phyloP scores from a whole-genome alignment of 1,140 invertebrate genomes.

The Drosophila novamexicana region DNA sequence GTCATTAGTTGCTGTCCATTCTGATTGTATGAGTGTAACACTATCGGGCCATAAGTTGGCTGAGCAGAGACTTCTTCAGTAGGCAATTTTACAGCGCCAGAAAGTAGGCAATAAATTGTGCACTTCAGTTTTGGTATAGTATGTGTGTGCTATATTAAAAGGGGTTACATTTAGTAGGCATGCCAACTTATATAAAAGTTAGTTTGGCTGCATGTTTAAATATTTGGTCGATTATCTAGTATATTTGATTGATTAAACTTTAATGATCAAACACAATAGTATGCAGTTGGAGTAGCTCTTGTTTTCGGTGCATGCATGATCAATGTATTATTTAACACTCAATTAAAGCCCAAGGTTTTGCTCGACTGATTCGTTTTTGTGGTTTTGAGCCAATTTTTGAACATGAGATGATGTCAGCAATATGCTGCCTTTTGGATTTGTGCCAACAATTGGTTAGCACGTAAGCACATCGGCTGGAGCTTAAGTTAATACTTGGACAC shows the following conservation, averaged over 20 bases:
- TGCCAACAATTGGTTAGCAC: not conserved
- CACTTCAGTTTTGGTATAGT: not conserved
- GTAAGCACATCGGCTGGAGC: not conserved
- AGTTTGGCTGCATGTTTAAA: not conserved
- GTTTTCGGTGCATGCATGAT: not conserved
- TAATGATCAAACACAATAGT: not conserved
- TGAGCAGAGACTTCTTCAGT: no score
- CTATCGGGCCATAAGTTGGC: not conserved
- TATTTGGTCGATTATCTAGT: conserved; percentile 9
- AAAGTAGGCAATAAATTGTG: conserved; percentile 1
- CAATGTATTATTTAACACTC: conserved; percentile 1
- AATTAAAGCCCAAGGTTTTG: not conserved
- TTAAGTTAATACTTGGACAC: not conserved
- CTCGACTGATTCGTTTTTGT: not conserved
- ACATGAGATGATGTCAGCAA: conserved; percentile 41
- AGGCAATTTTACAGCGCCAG: not conserved
- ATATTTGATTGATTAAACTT: not conserved
- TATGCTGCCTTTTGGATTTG: conserved; percentile 13
- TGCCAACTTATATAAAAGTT: not conserved
- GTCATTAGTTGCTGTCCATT: conserved; percentile 10
- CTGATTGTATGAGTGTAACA: not conserved
- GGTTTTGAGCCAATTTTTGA: not conserved
- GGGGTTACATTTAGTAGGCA: not conserved
- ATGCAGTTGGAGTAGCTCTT: no score
- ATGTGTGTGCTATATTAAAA: not conserved